Percentiles rank a stretch among this genome's conserved stretches.
These are phyloP conservation scores for Caenorhabditis afra DNA, from an alignment of 2,888 invertebrate genomes.

Conservation along the genomic window DNA sequence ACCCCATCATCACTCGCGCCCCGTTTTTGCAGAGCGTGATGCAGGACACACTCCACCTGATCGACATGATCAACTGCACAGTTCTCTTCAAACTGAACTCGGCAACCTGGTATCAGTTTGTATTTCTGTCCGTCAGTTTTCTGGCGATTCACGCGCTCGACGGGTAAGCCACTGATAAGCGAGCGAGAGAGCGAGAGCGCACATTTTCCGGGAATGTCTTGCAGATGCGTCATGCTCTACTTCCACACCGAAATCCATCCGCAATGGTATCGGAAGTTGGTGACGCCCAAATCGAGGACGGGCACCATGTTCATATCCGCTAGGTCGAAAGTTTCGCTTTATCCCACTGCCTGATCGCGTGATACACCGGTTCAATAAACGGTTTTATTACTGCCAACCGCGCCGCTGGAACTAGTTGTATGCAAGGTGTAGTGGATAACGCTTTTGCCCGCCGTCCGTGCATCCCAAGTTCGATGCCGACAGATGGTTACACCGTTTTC, in stretches of 20 bases:
- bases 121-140: conserved; percentile 56
- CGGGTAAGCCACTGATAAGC: conserved; percentile 26
- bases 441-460: no score
- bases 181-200: no score
- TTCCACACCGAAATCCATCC: conserved; percentile 58
- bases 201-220: conserved; percentile 2
- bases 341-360: conserved; percentile 17
- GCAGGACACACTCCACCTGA: conserved; percentile 55
- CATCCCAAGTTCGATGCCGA: no score
- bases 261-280: conserved; percentile 23
- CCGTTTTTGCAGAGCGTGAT: conserved; percentile 51
- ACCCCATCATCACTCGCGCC: no score
- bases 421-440: no score
- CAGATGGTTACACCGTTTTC: no score
- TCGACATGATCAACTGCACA: conserved; percentile 60
- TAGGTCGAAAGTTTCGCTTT: conserved; percentile 8
- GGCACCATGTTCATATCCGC: conserved; percentile 25
- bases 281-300: conserved; percentile 22
- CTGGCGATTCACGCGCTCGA: conserved; percentile 49
- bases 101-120: conserved; percentile 52
- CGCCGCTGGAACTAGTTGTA: no score
- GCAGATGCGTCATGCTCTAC: conserved; percentile 52
- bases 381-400: not conserved
- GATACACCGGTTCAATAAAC: no score
- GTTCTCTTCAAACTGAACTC: conserved; percentile 55